Base-by-base conservation (phyloP, 1,140 invertebrate species). In the Sarcophaga bullata region DNA sequence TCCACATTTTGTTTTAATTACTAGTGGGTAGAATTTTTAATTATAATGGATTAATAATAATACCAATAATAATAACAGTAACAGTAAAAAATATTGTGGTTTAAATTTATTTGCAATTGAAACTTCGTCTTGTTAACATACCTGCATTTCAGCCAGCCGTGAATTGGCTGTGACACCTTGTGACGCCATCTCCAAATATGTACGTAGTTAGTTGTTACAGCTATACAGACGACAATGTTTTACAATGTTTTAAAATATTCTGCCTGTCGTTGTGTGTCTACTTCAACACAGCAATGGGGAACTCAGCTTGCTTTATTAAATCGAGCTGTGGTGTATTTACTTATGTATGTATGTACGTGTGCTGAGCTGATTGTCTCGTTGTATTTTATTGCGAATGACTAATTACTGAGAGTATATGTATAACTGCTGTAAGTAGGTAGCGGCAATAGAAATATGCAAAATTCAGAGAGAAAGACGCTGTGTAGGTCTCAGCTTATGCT, bases 101-200 rank as follows among this genome's bases (percentile, higher is more conserved):
- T 37, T 37, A 37, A 2, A 37, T 37, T 2, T 37, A 37, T 37
- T 37, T 37, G 25, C 4, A 37, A 37, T 37, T 13, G 10, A 58
- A 13, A 58, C 54, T n/a, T 5, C 13, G 13, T 3, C 54, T 58
- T 58, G 81, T 58, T 81, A 81, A 86, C 90, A 91, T 87, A 93
- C 92, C 91, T 92, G 92, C 92, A 93, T 92, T 84, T 92, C 91
- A 73, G 91, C 89, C 84, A 93, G 90, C 88, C 90, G 91, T 82
- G 92, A 92, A 68, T 87, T 87, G 80, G 54, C 73, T 72, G 84
- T 81, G 73, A 86, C 85, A 84, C 86, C 88, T 85, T 88, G 84
- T 89, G 88, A 88, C 85, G 88, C 85, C 88, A 90, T 90, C 84
- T 75, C 84, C 86, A 87, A 86, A 88, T 86, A 84, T 80, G 73